These are phyloP conservation scores for Diuraphis noxia DNA, from an alignment of 1,140 invertebrate genomes.

Conservation along the genomic window DNA sequence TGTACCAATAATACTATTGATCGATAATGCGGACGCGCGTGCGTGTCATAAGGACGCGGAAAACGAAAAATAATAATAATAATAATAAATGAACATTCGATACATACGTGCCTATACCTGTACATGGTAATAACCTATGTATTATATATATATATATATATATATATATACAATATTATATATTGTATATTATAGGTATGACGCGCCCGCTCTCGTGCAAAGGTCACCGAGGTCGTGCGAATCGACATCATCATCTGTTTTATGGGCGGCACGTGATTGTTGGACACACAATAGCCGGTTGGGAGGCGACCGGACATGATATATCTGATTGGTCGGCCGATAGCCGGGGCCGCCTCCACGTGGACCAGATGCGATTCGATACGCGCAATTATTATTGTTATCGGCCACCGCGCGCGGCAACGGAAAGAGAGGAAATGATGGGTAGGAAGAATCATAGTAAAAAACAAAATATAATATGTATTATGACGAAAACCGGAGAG, in stretches of 20 bases:
- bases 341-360: constrained; percentile 25
- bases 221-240: constrained; percentile 47
- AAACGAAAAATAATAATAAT: background rate
- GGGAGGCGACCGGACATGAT: constrained; percentile 19
- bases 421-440: background rate
- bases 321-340: constrained; percentile 41
- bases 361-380: constrained; percentile 44
- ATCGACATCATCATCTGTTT: constrained; percentile 48
- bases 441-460: background rate
- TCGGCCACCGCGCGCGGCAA: background rate
- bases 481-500: background rate
- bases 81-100: background rate
- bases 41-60: background rate
- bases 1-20: no score
- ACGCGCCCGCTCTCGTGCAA: background rate
- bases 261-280: constrained; percentile 51
- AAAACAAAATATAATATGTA: background rate
- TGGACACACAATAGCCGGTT: constrained; percentile 39
- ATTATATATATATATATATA: background rate
- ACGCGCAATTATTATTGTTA: constrained; percentile 51
- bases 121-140: no score
- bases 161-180: background rate
- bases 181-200: background rate
- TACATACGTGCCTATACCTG: background rate
- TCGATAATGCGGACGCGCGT: background rate